Percentiles rank a stretch among this genome's conserved stretches.
phyloP scores from a whole-genome alignment of 2,888 invertebrate genomes.

The Invenusta paracnida region DNA sequence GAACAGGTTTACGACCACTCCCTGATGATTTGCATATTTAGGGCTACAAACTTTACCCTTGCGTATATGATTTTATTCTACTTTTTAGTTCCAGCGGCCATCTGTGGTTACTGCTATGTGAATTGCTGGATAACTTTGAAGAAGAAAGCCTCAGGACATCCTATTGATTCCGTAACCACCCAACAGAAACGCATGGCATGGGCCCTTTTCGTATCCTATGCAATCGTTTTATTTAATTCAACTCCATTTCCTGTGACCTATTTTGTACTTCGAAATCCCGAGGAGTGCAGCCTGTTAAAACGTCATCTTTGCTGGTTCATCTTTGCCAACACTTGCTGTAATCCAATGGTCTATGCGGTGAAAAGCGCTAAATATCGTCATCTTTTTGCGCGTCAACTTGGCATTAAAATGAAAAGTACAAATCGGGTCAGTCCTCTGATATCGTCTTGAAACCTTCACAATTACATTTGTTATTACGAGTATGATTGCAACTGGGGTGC shows the following conservation, averaged over 20 bases:
- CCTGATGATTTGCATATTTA: not conserved
- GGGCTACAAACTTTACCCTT: not conserved
- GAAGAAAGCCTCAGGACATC: not conserved
- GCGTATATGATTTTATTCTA: not conserved
- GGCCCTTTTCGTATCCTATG: not conserved
- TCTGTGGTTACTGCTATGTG: slow-evolving; percentile 2
- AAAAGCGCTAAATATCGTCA: slow-evolving; percentile 1
- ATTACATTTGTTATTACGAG: too few species aligned
- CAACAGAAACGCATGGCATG: slow-evolving; percentile 8
- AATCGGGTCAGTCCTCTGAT: too few species aligned
- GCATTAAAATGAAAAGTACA: not conserved
- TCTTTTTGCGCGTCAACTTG: not conserved
- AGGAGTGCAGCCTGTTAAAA: slow-evolving; percentile 15
- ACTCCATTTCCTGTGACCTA: slow-evolving; percentile 17
- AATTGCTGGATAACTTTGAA: not conserved
- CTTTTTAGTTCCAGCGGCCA: not conserved
- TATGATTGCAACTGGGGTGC: too few species aligned
- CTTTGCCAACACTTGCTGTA: not conserved
- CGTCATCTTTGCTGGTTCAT: not conserved
- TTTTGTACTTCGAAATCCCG: not conserved
- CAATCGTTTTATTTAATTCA: slow-evolving; percentile 5
- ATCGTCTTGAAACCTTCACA: too few species aligned
- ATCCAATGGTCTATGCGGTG: slow-evolving; percentile 7
- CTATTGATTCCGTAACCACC: not conserved
- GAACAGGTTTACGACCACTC: not conserved